Percentiles rank a stretch among this genome's conserved stretches.
These are phyloP conservation scores for Myodes glareolus DNA, from an alignment of 2,113 vertebrate species.

Conservation along the genomic window DNA sequence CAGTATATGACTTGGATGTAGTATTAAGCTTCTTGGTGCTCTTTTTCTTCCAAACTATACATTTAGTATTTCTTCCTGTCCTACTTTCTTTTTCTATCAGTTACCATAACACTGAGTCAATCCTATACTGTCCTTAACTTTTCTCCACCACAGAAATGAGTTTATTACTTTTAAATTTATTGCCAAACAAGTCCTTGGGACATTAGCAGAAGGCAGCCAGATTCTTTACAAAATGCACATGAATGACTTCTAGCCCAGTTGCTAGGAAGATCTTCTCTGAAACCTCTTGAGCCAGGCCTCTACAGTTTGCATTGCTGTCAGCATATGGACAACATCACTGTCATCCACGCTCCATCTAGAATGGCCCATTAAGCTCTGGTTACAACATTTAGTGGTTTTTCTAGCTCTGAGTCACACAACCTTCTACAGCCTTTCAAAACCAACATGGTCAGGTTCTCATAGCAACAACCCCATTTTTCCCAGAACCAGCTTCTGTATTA, in stretches of 20 bases:
- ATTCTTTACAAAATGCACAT: background rate
- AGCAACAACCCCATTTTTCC: background rate
- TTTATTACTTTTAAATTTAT: background rate
- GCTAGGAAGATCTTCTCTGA: background rate
- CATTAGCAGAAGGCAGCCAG: background rate
- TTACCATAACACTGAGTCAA: background rate
- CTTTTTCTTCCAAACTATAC: background rate
- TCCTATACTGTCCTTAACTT: background rate
- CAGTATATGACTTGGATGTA: background rate
- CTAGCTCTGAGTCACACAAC: background rate
- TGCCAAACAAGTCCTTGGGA: background rate
- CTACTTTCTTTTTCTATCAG: background rate
- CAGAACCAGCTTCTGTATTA: background rate
- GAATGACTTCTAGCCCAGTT: background rate
- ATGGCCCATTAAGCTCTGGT: background rate
- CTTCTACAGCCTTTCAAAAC: background rate
- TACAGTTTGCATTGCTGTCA: background rate
- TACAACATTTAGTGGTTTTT: background rate
- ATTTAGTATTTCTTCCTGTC: background rate
- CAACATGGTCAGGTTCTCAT: background rate
- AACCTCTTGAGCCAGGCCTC: background rate
- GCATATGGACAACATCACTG: background rate
- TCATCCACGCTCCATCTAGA: background rate
- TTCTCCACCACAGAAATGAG: background rate
- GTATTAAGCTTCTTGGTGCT: background rate